A percentile compares a stretch with the other conserved stretches of the same genome.
phyloP scores from a whole-genome alignment of 2,888 invertebrate genomes.

The Drosophila mercatorum region DNA sequence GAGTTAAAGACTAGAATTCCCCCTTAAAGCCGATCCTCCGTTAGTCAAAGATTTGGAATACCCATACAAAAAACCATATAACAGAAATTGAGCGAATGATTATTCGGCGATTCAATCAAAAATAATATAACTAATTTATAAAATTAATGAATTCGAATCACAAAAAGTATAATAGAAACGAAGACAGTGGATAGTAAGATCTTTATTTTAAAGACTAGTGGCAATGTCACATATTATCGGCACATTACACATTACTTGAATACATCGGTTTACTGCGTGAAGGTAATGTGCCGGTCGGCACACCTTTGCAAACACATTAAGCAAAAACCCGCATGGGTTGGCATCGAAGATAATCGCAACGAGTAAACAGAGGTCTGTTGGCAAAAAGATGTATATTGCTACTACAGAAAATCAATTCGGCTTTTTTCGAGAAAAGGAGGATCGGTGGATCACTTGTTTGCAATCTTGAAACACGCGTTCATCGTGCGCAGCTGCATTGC shows the following conservation, averaged over 20 bases:
- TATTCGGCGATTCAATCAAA: not conserved
- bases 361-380: conserved; percentile 48
- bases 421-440: conserved; percentile 40
- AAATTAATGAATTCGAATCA: not conserved
- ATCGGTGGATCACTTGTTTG: conserved; percentile 16
- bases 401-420: conserved; percentile 72
- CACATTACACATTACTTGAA: conserved; percentile 5
- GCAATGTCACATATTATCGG: not conserved
- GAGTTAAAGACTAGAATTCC: not conserved
- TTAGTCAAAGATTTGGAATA: not conserved
- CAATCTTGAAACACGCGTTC: conserved; percentile 35
- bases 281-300: conserved; percentile 59
- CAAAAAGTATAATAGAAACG: not conserved
- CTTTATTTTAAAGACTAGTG: no score
- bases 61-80: not conserved
- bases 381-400: conserved; percentile 39
- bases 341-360: conserved; percentile 60
- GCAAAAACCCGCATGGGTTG: not conserved
- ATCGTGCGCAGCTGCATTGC: conserved; percentile 41
- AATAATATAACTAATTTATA: not conserved
- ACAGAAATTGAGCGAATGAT: not conserved
- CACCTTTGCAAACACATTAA: conserved; percentile 60
- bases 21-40: not conserved
- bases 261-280: not conserved
- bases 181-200: not conserved